Conservation (phyloP, 2,888 invertebrate species). For the Diaphora mendica region DNA sequence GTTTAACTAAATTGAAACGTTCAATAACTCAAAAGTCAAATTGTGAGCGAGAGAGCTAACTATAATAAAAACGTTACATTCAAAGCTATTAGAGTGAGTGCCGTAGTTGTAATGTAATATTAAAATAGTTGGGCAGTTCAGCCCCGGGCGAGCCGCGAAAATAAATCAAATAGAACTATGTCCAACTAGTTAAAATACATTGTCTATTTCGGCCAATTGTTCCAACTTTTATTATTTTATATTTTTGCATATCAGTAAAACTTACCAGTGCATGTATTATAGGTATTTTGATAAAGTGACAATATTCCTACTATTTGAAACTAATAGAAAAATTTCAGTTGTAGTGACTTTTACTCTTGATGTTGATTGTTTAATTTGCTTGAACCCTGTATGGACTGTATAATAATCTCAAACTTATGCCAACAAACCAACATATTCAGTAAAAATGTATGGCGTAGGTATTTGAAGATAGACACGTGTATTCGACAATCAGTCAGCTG, state of each 20-base stretch:
- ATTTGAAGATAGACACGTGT: slow-evolving; percentile 24
- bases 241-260: background rate
- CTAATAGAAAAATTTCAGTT: background rate
- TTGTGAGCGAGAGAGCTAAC: slow-evolving; percentile 50
- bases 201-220: slow-evolving; percentile 27
- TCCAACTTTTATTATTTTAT: slow-evolving; percentile 11
- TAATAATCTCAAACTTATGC: background rate
- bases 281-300: background rate
- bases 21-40: slow-evolving; percentile 54
- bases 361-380: background rate
- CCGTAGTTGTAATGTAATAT: slow-evolving; percentile 70
- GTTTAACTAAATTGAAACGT: slow-evolving; percentile 46
- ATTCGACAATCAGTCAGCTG: slow-evolving; percentile 48
- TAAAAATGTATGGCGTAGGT: slow-evolving; percentile 3
- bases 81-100: slow-evolving; percentile 69
- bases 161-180: slow-evolving; percentile 65
- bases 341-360: background rate
- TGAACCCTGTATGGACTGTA: background rate
- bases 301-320: background rate
- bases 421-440: background rate
- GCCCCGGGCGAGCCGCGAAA: slow-evolving; percentile 48
- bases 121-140: slow-evolving; percentile 64
- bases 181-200: slow-evolving; percentile 58
- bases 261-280: background rate
- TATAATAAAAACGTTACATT: slow-evolving; percentile 66